Conservation (phyloP, 2,113 vertebrate species). For the Menura novaehollandiae region DNA sequence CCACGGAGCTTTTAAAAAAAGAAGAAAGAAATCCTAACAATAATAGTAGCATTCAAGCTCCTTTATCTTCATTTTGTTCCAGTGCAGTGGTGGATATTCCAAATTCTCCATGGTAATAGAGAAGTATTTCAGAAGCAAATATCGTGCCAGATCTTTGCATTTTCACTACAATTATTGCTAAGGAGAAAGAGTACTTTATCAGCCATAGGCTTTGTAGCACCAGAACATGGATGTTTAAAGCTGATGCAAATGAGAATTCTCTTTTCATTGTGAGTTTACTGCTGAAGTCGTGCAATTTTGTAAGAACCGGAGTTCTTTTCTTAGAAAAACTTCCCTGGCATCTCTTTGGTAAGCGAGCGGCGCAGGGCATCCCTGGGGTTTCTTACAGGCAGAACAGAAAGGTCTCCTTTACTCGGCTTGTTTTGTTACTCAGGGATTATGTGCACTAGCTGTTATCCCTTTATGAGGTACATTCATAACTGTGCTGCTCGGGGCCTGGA, state of each 20-base stretch:
- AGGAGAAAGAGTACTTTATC: slow-evolving; percentile 50
- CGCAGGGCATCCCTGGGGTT: slow-evolving; percentile 51
- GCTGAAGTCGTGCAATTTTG: slow-evolving; percentile 54
- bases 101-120: slow-evolving; percentile 61
- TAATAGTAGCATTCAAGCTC: slow-evolving; percentile 55
- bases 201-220: slow-evolving; percentile 43
- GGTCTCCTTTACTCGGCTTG: not conserved
- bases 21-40: slow-evolving; percentile 40
- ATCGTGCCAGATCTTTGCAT: slow-evolving; percentile 59
- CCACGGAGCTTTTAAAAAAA: not conserved
- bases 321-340: slow-evolving; percentile 51
- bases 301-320: slow-evolving; percentile 55
- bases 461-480: slow-evolving; percentile 71
- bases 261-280: slow-evolving; percentile 45
- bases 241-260: slow-evolving; percentile 62
- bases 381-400: slow-evolving; percentile 43
- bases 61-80: slow-evolving; percentile 64
- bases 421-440: slow-evolving; percentile 74
- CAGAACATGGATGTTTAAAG: slow-evolving; percentile 36
- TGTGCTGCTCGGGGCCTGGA: slow-evolving; percentile 66
- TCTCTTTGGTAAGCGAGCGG: slow-evolving; percentile 52
- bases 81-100: slow-evolving; percentile 58
- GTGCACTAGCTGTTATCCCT: slow-evolving; percentile 74
- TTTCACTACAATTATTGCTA: slow-evolving; percentile 52
- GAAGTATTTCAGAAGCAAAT: slow-evolving; percentile 55